Percentiles rank a stretch among this genome's conserved stretches.
Conservation (phyloP, 2,797 vertebrate genomes). For the Labeo calbasu region DNA sequence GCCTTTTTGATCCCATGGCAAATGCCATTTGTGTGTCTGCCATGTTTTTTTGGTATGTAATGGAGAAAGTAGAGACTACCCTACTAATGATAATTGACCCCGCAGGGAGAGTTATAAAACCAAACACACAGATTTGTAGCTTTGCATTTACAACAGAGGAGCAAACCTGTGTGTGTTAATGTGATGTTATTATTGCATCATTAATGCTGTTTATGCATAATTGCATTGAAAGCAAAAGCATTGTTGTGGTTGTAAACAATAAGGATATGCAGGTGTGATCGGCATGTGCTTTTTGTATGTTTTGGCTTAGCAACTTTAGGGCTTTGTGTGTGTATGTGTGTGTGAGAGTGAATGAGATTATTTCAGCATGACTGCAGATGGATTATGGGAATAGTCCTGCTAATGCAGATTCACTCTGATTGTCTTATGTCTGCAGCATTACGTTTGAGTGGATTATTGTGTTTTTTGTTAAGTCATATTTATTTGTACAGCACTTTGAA, state of each 20-base stretch:
- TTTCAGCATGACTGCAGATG: constrained; percentile 51
- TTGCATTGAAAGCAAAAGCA: background rate
- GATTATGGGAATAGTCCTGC: constrained; percentile 58
- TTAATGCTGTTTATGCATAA: constrained; percentile 6
- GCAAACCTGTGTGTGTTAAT: background rate
- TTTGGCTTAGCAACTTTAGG: background rate
- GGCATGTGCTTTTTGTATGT: constrained; percentile 2
- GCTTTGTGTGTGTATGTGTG: constrained; percentile 15
- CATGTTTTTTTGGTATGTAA: constrained; percentile 19
- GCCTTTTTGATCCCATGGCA: background rate
- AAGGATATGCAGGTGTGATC: background rate
- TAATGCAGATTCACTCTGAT: constrained; percentile 64
- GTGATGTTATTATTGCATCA: constrained; percentile 17
- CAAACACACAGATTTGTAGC: constrained; percentile 57
- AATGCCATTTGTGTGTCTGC: constrained; percentile 22
- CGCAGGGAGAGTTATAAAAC: constrained; percentile 62
- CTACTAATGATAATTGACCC: constrained; percentile 71
- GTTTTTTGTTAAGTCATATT: background rate
- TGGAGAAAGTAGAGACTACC: constrained; percentile 46
- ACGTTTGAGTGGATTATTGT: constrained; percentile 49
- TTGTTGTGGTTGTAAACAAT: constrained; percentile 9
- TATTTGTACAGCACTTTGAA: background rate
- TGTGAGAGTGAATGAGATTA: constrained; percentile 28
- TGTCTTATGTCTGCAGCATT: constrained; percentile 38
- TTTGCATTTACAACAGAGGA: background rate